phyloP scores from a whole-genome alignment of 1,140 invertebrate species.

The Stratiolaelaps scimitus region DNA sequence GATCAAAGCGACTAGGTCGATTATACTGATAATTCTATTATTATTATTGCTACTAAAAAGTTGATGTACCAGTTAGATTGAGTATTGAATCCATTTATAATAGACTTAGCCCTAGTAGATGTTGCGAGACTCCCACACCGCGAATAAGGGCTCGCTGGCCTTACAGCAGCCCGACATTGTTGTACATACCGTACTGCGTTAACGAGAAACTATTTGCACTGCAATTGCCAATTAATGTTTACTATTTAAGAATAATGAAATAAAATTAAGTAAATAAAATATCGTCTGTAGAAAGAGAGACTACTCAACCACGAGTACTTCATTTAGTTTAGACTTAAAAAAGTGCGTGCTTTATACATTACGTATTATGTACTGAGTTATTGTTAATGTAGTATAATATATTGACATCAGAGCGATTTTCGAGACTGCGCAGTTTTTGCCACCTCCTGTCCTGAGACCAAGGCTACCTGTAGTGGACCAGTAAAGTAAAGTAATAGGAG shows the following conservation, averaged over 20 bases:
- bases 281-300: constrained; percentile 25
- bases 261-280: constrained; percentile 12
- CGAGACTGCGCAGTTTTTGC: no score
- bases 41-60: no score
- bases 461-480: no score
- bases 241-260: constrained; percentile 15
- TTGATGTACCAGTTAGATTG: neutral
- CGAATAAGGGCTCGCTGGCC: neutral
- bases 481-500: no score
- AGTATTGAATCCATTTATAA: constrained; percentile 15
- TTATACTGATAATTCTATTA: no score
- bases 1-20: no score
- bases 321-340: no score
- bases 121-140: neutral
- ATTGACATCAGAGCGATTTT: no score
- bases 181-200: neutral
- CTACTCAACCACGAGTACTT: neutral
- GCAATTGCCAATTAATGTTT: constrained; percentile 29
- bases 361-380: no score
- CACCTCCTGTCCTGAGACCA: no score
- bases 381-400: no score
- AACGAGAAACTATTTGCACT: constrained; percentile 28
- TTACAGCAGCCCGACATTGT: constrained; percentile 1
- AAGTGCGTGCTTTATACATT: no score
- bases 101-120: neutral